phyloP scores from a whole-genome alignment of 2,113 vertebrate genomes.

The Oceanites oceanicus region DNA sequence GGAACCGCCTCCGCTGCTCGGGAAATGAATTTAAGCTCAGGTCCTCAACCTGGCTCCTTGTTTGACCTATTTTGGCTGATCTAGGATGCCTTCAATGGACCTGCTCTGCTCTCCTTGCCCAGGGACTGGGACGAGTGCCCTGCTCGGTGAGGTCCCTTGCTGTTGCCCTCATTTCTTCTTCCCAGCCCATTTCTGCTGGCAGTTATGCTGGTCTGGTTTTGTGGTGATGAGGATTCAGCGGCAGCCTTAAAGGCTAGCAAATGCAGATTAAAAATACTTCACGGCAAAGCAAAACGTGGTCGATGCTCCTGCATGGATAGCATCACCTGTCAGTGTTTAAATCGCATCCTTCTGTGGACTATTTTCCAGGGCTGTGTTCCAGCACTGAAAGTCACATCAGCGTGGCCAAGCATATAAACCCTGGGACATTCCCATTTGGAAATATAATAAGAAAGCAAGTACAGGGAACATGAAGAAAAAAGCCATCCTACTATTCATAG shows the following conservation, averaged over 20 bases:
- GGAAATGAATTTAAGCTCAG: neutral
- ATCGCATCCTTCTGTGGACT: neutral
- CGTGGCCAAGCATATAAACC: neutral
- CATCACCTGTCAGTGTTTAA: neutral
- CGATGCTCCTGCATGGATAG: neutral
- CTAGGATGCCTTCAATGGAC: neutral
- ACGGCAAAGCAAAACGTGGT: neutral
- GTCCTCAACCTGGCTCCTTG: neutral
- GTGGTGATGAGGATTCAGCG: neutral
- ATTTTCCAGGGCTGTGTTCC: neutral
- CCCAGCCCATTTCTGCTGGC: neutral
- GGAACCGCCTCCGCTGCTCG: neutral
- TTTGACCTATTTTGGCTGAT: neutral
- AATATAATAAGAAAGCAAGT: neutral
- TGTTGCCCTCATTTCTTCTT: neutral
- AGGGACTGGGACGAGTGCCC: neutral
- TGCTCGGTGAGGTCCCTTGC: neutral
- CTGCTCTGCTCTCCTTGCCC: neutral
- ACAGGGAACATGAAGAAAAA: neutral
- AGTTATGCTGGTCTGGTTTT: neutral
- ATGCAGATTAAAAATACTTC: neutral
- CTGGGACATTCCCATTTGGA: neutral
- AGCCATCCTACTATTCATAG: conserved; percentile 26
- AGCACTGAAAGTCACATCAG: neutral
- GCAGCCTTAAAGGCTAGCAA: neutral